phyloP scores from a whole-genome alignment of 2,113 vertebrate species.

The Psettodes erumei region DNA sequence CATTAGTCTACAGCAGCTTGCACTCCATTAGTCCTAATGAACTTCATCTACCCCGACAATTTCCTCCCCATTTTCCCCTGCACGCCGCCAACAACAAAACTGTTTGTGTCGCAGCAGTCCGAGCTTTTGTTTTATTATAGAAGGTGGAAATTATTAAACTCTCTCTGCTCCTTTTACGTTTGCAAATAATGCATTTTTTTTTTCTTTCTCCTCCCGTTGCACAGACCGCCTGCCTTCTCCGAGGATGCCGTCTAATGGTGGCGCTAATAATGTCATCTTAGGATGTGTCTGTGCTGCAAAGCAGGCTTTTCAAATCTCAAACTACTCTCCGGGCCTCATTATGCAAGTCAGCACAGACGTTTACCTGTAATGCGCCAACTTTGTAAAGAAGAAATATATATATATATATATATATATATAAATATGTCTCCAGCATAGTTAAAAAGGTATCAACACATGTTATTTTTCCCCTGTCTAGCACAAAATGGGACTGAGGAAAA shows the following conservation, averaged over 20 bases:
- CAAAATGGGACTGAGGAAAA: slow-evolving; percentile 45
- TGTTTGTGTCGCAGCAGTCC: slow-evolving; percentile 17
- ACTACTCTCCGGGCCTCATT: slow-evolving; percentile 79
- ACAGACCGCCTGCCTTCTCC: slow-evolving; percentile 50
- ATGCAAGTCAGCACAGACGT: slow-evolving; percentile 80
- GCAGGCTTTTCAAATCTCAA: slow-evolving; percentile 70
- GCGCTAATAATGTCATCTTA: slow-evolving; percentile 65
- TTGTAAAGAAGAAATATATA: slow-evolving; percentile 54
- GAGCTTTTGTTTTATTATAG: slow-evolving; percentile 19
- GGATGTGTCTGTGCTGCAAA: slow-evolving; percentile 51
- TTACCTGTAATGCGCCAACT: slow-evolving; percentile 60
- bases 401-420: too few species aligned
- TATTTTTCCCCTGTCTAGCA: slow-evolving; percentile 55
- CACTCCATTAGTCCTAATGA: slow-evolving; percentile 76
- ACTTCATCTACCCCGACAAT: slow-evolving; percentile 52
- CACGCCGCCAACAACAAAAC: slow-evolving; percentile 35
- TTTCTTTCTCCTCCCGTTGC: too few species aligned
- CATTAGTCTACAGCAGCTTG: slow-evolving; percentile 74
- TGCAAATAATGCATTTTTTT: slow-evolving; percentile 66
- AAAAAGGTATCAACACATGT: slow-evolving; percentile 54
- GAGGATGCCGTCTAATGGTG: slow-evolving; percentile 59
- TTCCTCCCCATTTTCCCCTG: slow-evolving; percentile 38
- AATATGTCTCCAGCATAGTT: slow-evolving; percentile 48
- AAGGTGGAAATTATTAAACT: slow-evolving; percentile 39
- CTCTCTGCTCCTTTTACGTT: slow-evolving; percentile 23